Evolutionary conservation across 2,888 invertebrate species (phyloP).

Genomic region (Ethmia dodecea): DNA sequence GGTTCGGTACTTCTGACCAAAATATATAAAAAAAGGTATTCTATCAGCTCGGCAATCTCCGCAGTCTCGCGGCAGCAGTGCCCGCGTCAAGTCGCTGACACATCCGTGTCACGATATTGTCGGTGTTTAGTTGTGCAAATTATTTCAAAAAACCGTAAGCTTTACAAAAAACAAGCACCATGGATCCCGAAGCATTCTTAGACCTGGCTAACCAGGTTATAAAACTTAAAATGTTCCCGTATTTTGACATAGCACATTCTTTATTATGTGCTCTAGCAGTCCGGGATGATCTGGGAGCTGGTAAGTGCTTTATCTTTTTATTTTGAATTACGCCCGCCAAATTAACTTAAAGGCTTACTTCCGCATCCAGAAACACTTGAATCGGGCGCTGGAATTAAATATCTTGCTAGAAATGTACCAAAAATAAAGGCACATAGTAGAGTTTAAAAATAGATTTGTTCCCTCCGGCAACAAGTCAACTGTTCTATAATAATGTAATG

Average conservation of each 20-base stretch:
- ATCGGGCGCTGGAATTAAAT: constrained; percentile 25
- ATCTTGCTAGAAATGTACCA: constrained; percentile 41
- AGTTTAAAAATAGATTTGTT: constrained; percentile 64
- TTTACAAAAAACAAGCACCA: constrained; percentile 56
- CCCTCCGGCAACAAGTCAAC: constrained; percentile 35
- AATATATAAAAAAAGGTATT: constrained; percentile 34
- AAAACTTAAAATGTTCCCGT: constrained; percentile 99
- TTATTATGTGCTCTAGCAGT: constrained; percentile 95
- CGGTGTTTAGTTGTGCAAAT: constrained; percentile 69
- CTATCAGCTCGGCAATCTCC: constrained; percentile 9
- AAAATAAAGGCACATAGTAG: constrained; percentile 58
- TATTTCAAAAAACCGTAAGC: constrained; percentile 31
- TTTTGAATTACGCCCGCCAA: constrained; percentile 43
- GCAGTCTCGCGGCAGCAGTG: constrained; percentile 68
- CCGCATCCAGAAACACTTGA: constrained; percentile 34
- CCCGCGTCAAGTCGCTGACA: constrained; percentile 68
- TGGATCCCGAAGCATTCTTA: constrained; percentile 98
- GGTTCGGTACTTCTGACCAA: constrained; percentile 35
- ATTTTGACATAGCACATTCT: constrained; percentile 99
- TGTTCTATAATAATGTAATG: constrained; percentile 11
- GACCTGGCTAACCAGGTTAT: constrained; percentile 99
- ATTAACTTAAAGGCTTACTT: constrained; percentile 23
- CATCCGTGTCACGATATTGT: constrained; percentile 53
- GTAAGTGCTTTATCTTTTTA: constrained; percentile 72
- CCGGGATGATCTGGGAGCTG: constrained; percentile 95